Conservation (phyloP, 2,888 invertebrate species). For the Pheosia tremula region DNA sequence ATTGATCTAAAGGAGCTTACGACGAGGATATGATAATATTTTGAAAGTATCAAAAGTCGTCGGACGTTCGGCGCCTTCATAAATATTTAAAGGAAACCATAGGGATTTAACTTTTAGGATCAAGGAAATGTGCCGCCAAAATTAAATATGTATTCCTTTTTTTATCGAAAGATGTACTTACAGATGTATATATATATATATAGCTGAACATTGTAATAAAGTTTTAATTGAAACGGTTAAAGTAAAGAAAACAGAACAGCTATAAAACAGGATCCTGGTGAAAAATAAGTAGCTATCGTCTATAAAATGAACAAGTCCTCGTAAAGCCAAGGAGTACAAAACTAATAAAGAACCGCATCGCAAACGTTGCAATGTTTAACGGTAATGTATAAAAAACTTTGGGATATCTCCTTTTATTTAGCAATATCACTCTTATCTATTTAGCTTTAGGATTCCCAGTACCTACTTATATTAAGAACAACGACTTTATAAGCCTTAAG, state of each 20-base stretch:
- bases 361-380: conserved; percentile 4
- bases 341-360: conserved; percentile 27
- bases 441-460: too few relatives aligned
- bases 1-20: conserved; percentile 54
- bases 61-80: conserved; percentile 66
- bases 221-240: conserved; percentile 21
- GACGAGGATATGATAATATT: conserved; percentile 66
- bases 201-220: conserved; percentile 3
- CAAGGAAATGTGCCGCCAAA: conserved; percentile 47
- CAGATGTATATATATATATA: background rate
- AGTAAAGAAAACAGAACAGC: conserved; percentile 5
- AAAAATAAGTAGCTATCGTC: conserved; percentile 12
- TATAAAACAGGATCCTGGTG: conserved; percentile 14
- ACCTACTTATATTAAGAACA: too few relatives aligned
- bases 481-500: too few relatives aligned
- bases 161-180: background rate
- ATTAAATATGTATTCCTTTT: conserved; percentile 27
- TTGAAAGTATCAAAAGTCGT: conserved; percentile 67
- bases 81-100: conserved; percentile 75
- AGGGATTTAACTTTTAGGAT: conserved; percentile 65
- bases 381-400: conserved; percentile 4
- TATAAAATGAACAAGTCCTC: conserved; percentile 19
- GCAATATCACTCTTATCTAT: background rate
- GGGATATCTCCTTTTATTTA: background rate
- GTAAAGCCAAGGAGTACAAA: conserved; percentile 22